Evolutionary conservation across 2,113 vertebrate species (phyloP).

Genomic region (Urocynchramus pylzowi): DNA sequence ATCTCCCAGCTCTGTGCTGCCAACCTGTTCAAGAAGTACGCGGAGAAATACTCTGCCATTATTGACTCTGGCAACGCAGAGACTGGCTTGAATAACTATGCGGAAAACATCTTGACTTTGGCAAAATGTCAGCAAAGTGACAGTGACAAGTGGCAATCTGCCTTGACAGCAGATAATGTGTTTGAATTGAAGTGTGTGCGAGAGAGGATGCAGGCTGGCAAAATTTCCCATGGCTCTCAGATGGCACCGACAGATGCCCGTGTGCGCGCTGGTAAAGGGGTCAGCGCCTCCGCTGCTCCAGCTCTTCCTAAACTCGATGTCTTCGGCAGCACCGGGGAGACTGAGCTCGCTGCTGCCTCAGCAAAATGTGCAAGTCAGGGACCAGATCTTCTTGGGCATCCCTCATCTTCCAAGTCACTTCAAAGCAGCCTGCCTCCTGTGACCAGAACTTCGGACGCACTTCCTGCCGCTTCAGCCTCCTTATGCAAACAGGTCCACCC

Average conservation of each 20-base stretch:
- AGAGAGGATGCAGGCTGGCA: slow-evolving; percentile 75
- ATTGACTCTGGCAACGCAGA: slow-evolving; percentile 86
- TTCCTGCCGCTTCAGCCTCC: background rate
- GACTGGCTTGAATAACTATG: slow-evolving; percentile 92
- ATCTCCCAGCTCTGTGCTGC: slow-evolving; percentile 82
- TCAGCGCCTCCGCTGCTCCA: slow-evolving; percentile 17
- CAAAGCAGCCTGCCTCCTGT: background rate
- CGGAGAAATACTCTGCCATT: slow-evolving; percentile 84
- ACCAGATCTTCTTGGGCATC: background rate
- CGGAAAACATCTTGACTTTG: slow-evolving; percentile 83
- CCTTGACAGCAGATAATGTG: slow-evolving; percentile 78
- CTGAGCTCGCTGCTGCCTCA: background rate
- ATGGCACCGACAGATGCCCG: slow-evolving; percentile 67
- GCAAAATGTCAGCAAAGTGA: slow-evolving; percentile 83
- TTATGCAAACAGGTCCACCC: background rate
- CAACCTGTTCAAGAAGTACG: slow-evolving; percentile 84
- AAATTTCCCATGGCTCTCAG: slow-evolving; percentile 34
- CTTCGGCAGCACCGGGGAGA: background rate
- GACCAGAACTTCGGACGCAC: background rate
- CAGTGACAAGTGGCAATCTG: slow-evolving; percentile 90
- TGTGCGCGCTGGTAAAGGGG: slow-evolving; percentile 66
- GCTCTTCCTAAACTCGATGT: slow-evolving; percentile 2
- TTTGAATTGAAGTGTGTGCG: slow-evolving; percentile 80
- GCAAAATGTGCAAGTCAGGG: background rate
- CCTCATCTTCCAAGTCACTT: background rate